These are phyloP conservation scores for Stomorhina lunata DNA, from an alignment of 2,888 invertebrate genomes.

Conservation along the genomic window DNA sequence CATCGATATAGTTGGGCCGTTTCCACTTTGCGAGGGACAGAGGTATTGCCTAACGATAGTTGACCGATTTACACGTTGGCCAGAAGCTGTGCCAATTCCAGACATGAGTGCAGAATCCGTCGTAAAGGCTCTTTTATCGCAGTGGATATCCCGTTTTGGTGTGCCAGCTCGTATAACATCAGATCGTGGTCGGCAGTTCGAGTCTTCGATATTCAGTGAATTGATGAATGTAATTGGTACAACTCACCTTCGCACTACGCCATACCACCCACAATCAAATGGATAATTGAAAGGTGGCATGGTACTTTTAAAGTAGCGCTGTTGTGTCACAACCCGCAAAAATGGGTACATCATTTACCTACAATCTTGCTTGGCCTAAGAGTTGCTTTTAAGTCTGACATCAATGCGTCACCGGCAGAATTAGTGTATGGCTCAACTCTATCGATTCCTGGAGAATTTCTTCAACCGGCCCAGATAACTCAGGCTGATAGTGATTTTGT, in stretches of 20 bases:
- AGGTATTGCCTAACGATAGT: not conserved
- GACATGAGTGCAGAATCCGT: constrained; percentile 14
- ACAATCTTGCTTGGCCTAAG: constrained; percentile 16
- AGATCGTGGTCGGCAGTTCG: constrained; percentile 25
- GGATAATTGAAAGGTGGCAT: constrained; percentile 22
- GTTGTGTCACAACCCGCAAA: not conserved
- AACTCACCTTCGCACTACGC: constrained; percentile 11
- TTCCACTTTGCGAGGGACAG: too few species aligned
- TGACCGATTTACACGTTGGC: constrained; percentile 20
- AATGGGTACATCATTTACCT: not conserved
- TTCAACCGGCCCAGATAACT: not conserved
- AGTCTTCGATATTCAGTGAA: not conserved
- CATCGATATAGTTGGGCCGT: too few species aligned
- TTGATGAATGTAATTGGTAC: constrained; percentile 1
- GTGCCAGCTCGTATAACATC: constrained; percentile 29
- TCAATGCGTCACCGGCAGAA: not conserved
- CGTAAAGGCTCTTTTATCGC: not conserved
- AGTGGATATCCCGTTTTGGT: constrained; percentile 18
- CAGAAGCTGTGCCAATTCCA: not conserved
- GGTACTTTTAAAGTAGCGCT: constrained; percentile 3
- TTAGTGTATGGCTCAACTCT: constrained; percentile 13
- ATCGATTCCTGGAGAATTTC: constrained; percentile 2
- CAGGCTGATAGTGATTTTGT: not conserved
- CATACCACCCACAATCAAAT: constrained; percentile 20
- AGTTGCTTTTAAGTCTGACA: too few species aligned